Base-by-base conservation (phyloP, 2,113 vertebrate genomes). In the Bagarius yarrelli region DNA sequence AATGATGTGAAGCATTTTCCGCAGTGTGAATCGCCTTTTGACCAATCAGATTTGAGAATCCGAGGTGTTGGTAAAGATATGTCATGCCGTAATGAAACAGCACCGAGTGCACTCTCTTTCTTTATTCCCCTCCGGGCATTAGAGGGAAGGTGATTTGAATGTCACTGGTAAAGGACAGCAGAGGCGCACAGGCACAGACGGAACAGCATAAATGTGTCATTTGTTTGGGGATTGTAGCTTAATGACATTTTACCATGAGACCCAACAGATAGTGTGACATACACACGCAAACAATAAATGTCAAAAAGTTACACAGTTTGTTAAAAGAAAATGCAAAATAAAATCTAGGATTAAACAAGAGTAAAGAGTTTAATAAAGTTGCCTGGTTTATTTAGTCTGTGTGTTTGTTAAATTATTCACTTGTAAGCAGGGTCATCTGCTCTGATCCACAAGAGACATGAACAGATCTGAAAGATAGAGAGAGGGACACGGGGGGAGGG, bases 141-240 rank as follows among this genome's bases (percentile, higher is more conserved):
- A 88, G 85, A 88, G 87, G 75, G 90, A 91, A 92, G 90, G 91
- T 90, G 91, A 90, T 90, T 86, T 91, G 90, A 93, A 92, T 93
- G 91, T 92, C 91, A 91, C 87, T 50, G n/a, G 86, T 83, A 90
- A 88, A 92, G 86, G 90, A 91, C 84, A 88, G 84, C 80, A 71
- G 79, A 69, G 86, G 70, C 81, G 84, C n/a, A 81, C 63, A 87
- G 25, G 86, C 87, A 85, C 87, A 84, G 84, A 83, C 73, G 59
- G 87, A 89, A 84, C 74, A 83, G 88, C 84, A 90, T 87, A 88
- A 89, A 91, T 89, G 88, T 88, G 88, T 87, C 84, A 88, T 90
- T 90, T 90, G 88, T 91, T 90, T 89, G 80, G 87, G 86, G 85
- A 89, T 82, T 50, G 86, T 78, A 86, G 86, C 79, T 83, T 85